phyloP scores from a whole-genome alignment of 2,888 invertebrate species.

The Leucophenga montana region DNA sequence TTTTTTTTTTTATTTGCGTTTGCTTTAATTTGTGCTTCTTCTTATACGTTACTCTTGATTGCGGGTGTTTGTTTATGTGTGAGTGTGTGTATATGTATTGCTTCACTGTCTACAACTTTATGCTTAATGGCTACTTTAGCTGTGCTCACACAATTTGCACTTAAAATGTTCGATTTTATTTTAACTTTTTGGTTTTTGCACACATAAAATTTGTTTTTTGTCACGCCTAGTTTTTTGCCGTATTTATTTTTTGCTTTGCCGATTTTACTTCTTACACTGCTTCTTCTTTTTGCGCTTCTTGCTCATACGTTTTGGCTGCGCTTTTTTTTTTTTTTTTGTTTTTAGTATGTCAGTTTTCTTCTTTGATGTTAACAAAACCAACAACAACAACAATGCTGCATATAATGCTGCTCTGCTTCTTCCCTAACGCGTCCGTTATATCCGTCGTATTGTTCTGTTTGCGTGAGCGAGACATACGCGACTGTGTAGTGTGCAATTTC shows the following conservation, averaged over 20 bases:
- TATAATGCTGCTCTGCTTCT: conserved; percentile 38
- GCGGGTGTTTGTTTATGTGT: conserved; percentile 25
- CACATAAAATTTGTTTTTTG: conserved; percentile 35
- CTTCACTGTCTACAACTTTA: conserved; percentile 29
- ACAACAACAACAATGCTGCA: conserved; percentile 43
- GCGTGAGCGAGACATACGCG: conserved; percentile 58
- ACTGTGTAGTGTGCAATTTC: conserved; percentile 44
- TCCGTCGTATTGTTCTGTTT: conserved; percentile 31
- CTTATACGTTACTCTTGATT: background rate
- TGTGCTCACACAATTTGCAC: no score
- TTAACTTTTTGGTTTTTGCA: conserved; percentile 49
- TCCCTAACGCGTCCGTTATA: conserved; percentile 32
- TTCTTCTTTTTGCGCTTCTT: conserved; percentile 39
- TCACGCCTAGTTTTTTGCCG: conserved; percentile 54
- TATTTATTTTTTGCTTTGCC: conserved; percentile 42
- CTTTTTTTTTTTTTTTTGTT: no score
- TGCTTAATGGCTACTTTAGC: conserved; percentile 24
- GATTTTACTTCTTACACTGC: conserved; percentile 40
- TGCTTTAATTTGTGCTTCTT: conserved; percentile 25
- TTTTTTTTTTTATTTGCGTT: background rate
- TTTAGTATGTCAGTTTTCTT: conserved; percentile 35
- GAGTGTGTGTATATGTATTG: conserved; percentile 9
- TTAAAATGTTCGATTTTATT: conserved; percentile 34
- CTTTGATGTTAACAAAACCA: conserved; percentile 54
- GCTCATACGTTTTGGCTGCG: conserved; percentile 40